Conservation (phyloP, 2,797 vertebrate species). For the Prunella strophiata region DNA sequence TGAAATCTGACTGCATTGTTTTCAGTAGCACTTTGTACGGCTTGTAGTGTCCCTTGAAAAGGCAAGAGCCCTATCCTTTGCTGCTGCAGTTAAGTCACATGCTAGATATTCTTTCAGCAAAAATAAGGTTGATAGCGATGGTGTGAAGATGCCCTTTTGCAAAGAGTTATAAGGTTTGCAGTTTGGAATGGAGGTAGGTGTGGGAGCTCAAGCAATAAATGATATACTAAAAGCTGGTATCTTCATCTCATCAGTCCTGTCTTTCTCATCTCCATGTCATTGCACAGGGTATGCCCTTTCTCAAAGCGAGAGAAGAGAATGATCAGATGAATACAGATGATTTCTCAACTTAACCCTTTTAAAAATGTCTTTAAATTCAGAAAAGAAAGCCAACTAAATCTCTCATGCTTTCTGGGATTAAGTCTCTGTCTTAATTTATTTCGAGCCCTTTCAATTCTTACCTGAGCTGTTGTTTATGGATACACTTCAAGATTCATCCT, state of each 20-base stretch:
- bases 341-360: conserved; percentile 4
- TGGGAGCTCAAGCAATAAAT: background rate
- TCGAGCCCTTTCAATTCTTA: background rate
- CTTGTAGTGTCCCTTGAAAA: background rate
- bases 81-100: background rate
- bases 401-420: background rate
- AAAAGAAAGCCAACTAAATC: background rate
- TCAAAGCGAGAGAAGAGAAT: no score
- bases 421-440: background rate
- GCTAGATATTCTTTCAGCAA: background rate
- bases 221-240: background rate
- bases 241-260: background rate
- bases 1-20: background rate
- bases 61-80: background rate
- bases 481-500: background rate
- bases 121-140: background rate
- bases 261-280: background rate
- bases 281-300: background rate
- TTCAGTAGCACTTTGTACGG: background rate
- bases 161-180: background rate
- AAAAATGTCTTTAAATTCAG: background rate
- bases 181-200: background rate
- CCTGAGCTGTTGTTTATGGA: background rate
- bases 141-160: background rate
- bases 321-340: background rate